Percentiles rank a stretch among this genome's conserved stretches.
These are phyloP conservation scores for Bathynomus jamesi DNA, from an alignment of 1,140 invertebrate species.

Conservation along the genomic window DNA sequence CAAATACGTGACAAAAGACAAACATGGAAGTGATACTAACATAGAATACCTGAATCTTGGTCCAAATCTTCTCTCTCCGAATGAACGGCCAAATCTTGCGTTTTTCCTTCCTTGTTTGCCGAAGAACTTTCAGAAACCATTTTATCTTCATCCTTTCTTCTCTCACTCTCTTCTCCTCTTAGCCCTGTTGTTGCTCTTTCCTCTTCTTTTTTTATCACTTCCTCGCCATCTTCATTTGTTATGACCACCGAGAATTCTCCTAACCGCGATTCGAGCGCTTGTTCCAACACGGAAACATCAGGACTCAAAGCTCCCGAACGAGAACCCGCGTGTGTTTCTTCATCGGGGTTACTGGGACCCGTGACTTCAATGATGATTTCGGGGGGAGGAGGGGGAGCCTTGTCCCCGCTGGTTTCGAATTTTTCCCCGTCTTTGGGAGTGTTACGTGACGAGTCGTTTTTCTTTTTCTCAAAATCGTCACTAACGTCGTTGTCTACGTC, in stretches of 20 bases:
- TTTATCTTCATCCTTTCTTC: background rate
- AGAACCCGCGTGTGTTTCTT: slow-evolving; percentile 16
- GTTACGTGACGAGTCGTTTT: background rate
- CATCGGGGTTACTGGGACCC: slow-evolving; percentile 22
- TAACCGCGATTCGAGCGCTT: slow-evolving; percentile 23
- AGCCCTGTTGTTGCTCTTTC: slow-evolving; percentile 1
- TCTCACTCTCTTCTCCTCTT: background rate
- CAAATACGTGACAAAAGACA: too few relatives aligned
- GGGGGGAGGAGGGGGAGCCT: background rate
- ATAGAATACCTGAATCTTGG: slow-evolving; percentile 34
- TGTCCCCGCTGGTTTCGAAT: background rate
- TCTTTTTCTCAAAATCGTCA: background rate
- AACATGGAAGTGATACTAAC: too few relatives aligned
- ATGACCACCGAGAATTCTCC: slow-evolving; percentile 15
- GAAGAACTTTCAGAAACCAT: background rate
- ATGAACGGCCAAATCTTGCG: background rate
- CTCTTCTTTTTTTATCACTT: too few relatives aligned
- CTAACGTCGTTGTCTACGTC: background rate
- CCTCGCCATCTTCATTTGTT: background rate
- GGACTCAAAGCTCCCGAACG: slow-evolving; percentile 15
- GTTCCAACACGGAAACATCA: slow-evolving; percentile 20
- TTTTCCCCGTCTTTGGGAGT: too few relatives aligned
- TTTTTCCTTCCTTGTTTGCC: background rate
- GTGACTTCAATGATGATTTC: slow-evolving; percentile 28
- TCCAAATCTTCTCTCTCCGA: slow-evolving; percentile 19